Percentiles rank a stretch among this genome's conserved stretches.
Evolutionary conservation across 2,797 vertebrate species (phyloP).

Genomic region (Carduelis carduelis): DNA sequence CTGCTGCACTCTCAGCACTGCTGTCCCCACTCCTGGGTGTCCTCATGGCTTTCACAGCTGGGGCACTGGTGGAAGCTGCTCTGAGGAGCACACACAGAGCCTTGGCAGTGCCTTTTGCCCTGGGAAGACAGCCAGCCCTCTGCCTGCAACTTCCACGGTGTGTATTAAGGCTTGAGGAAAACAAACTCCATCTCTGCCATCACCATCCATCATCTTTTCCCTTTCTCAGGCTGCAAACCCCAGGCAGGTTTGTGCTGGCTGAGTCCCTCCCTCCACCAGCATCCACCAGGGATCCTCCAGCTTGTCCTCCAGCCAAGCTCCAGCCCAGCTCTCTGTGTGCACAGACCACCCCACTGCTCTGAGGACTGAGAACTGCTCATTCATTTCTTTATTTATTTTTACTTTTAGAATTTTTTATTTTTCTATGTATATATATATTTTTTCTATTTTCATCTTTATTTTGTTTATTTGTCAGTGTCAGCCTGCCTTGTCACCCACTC

Average conservation of each 20-base stretch:
- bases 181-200: neutral
- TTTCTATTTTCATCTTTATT: neutral
- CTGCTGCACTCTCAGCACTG: neutral
- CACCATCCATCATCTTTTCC: neutral
- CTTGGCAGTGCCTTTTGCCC: neutral
- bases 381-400: neutral
- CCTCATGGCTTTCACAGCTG: neutral
- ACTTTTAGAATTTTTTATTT: too few species aligned
- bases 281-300: rapidly evolving
- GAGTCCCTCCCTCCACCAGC: neutral
- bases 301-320: neutral
- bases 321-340: neutral
- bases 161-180: neutral
- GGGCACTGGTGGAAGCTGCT: neutral
- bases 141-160: neutral
- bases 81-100: neutral
- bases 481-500: neutral
- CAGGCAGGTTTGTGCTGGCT: neutral
- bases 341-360: rapidly evolving
- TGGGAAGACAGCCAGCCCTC: neutral
- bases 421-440: neutral
- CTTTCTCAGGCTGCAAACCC: neutral
- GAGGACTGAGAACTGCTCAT: neutral
- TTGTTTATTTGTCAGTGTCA: rapidly evolving
- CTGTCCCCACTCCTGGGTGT: neutral